Base-by-base conservation (phyloP, 2,888 invertebrate species). In the Teleogryllus oceanicus region DNA sequence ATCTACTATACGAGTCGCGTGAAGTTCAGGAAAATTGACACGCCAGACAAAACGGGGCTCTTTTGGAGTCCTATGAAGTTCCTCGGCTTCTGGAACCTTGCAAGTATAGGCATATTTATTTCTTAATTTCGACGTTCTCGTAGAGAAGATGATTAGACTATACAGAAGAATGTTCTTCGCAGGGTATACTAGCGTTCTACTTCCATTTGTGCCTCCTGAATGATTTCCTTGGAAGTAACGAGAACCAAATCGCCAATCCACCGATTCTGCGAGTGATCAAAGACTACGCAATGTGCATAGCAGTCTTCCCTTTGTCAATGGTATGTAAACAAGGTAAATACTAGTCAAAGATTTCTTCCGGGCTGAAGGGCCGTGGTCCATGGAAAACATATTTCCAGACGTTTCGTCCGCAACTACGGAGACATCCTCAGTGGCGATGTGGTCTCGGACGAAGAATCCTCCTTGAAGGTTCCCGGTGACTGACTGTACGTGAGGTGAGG, bases 11-110 rank as follows among this genome's bases (percentile, higher is more conserved):
- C 89, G 86, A 88, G 87, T 82, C 90, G 90, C 85, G 93, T 94
- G 50, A 86, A 87, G 83, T 87, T 93, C 93, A 80, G 94, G 94
- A 84, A 95, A 95, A 88, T 92, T 95, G 83, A 95, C 95, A 88
- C 96, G 92, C 87, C 89, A 96, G 82, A 96, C 96, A 49, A 94
- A 92, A 85, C 90, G 94, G 88, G 90, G 95, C 89, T 93, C 92
- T 88, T 96, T 96, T 90, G 90, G 92, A 89, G 87, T 85, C 50
- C 80, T 81, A 80, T 78, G 37, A 37, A 37, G 37, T 37, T 37
- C 37, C 4, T 37, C 37, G 37, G 37, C 37, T 37, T 37, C 8
- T 37, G 37, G 37, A 37, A 37, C 37, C 37, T 37, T 37, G 37
- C 37, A 37, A 37, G 37, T 37, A 37, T 37, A 37, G 37, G 5